A percentile compares a stretch with the other conserved stretches of the same genome.
Evolutionary conservation across 2,888 invertebrate genomes (phyloP).

Genomic region (Troides aeacus): DNA sequence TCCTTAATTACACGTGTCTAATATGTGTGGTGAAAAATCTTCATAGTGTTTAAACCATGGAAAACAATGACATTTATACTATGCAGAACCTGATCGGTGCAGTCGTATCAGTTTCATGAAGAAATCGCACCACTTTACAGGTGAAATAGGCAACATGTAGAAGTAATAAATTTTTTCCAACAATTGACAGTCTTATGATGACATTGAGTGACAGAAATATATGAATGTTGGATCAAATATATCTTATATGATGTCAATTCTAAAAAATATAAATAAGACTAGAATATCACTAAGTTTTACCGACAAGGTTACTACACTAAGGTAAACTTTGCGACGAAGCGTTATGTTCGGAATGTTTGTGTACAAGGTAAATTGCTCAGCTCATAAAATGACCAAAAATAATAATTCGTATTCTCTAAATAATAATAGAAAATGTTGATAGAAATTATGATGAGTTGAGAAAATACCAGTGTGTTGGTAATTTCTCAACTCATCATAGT

Average conservation of each 20-base stretch:
- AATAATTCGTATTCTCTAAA: slow-evolving; percentile 9
- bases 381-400: slow-evolving; percentile 43
- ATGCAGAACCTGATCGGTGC: not conserved
- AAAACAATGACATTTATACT: not conserved
- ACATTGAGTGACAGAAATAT: too few relatives aligned
- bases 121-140: not conserved
- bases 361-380: slow-evolving; percentile 33
- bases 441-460: too few relatives aligned
- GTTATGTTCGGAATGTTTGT: slow-evolving; percentile 30
- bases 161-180: not conserved
- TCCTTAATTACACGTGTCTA: too few relatives aligned
- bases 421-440: not conserved
- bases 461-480: not conserved
- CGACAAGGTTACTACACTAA: slow-evolving; percentile 4
- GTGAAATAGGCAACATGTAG: not conserved
- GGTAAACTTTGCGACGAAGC: slow-evolving; percentile 11
- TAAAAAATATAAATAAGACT: not conserved
- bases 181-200: not conserved
- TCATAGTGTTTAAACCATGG: not conserved
- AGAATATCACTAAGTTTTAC: slow-evolving; percentile 19
- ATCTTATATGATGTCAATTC: not conserved
- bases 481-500: not conserved
- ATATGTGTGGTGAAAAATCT: too few relatives aligned
- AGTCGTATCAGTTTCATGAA: not conserved
- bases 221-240: too few relatives aligned